Conservation (phyloP, 2,797 vertebrate species). For the Hemibagrus guttatus region DNA sequence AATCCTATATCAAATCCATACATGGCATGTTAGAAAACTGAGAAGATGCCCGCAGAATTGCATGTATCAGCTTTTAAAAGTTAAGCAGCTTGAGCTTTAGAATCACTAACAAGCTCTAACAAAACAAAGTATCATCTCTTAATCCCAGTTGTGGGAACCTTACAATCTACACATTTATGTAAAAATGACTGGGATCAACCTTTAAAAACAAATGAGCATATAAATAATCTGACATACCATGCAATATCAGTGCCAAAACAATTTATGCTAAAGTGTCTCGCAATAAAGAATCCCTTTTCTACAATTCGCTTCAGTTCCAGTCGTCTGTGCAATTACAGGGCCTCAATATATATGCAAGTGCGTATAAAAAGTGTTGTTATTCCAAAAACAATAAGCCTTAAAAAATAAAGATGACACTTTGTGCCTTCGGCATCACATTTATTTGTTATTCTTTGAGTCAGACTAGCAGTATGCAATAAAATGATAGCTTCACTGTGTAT, state of each 20-base stretch:
- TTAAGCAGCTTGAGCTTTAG: background rate
- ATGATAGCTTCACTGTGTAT: background rate
- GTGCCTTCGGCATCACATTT: background rate
- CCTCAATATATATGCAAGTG: background rate
- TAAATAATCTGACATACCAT: background rate
- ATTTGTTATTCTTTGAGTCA: background rate
- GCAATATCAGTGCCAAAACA: background rate
- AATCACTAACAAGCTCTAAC: background rate
- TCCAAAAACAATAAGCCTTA: background rate
- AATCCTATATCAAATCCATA: too few species aligned
- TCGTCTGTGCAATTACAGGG: background rate
- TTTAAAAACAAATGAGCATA: conserved; percentile 2
- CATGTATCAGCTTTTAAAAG: background rate
- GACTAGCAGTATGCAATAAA: background rate
- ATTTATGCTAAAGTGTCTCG: background rate
- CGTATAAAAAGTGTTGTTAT: background rate
- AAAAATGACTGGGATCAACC: background rate
- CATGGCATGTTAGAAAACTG: background rate
- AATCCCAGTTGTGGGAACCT: background rate
- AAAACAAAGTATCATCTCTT: background rate
- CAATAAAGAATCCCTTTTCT: background rate
- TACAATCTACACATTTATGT: background rate
- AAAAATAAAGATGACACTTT: conserved; percentile 23
- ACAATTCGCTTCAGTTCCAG: background rate
- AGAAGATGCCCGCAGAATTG: background rate